These are phyloP conservation scores for Blastobasis adustella DNA, from an alignment of 2,888 invertebrate genomes.

Conservation along the genomic window DNA sequence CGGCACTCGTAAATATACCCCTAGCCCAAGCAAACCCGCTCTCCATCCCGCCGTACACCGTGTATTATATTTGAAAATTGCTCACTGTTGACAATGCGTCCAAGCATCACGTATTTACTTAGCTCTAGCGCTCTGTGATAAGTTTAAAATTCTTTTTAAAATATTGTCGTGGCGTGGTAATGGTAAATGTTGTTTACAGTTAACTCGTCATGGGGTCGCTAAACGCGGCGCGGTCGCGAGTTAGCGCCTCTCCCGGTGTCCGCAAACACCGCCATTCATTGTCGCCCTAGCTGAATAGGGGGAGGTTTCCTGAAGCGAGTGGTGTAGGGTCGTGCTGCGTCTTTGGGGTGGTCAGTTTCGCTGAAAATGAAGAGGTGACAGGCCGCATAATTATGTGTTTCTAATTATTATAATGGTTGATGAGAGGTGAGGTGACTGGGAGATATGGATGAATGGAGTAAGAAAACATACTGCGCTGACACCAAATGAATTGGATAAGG, in stretches of 20 bases:
- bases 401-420: too few relatives aligned
- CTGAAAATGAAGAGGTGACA: too few relatives aligned
- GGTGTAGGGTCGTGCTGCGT: background rate
- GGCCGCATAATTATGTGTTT: too few relatives aligned
- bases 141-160: constrained; percentile 20
- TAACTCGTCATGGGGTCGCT: constrained; percentile 43
- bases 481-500: too few relatives aligned
- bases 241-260: constrained; percentile 73
- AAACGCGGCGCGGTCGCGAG: constrained; percentile 54
- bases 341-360: constrained; percentile 5
- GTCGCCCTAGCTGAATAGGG: constrained; percentile 34
- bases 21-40: too few relatives aligned
- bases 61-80: constrained; percentile 20
- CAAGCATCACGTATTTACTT: constrained; percentile 13
- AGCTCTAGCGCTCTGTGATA: constrained; percentile 21
- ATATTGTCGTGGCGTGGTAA: constrained; percentile 31
- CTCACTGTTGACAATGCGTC: constrained; percentile 43
- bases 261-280: constrained; percentile 65
- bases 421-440: too few relatives aligned
- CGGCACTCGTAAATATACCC: too few relatives aligned
- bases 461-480: too few relatives aligned
- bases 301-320: background rate
- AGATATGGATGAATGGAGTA: too few relatives aligned
- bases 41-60: background rate
- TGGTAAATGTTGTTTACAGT: constrained; percentile 56